These are phyloP conservation scores for Nothobranchius kuhntae DNA, from an alignment of 2,113 vertebrate genomes.

Conservation along the genomic window DNA sequence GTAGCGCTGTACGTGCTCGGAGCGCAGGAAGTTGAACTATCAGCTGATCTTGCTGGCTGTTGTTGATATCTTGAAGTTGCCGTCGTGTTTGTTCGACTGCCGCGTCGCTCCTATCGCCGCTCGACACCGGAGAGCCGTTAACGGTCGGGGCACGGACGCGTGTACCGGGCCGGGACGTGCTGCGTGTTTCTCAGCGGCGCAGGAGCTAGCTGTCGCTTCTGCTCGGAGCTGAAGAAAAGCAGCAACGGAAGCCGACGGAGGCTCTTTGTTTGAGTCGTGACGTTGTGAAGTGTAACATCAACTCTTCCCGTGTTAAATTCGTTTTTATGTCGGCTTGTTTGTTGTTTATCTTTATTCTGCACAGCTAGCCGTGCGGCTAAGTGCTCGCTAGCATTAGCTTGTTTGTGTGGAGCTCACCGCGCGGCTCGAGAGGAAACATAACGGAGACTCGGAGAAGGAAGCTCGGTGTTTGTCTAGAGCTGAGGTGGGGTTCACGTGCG, in stretches of 20 bases:
- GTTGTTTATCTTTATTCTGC: conserved; percentile 45
- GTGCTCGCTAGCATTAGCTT: conserved; percentile 55
- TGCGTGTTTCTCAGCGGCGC: conserved; percentile 6
- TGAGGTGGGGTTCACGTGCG: no score
- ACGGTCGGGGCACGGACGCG: conserved; percentile 27
- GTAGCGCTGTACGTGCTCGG: not conserved
- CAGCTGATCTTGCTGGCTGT: conserved; percentile 81
- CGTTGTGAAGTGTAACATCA: conserved; percentile 23
- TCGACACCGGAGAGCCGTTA: conserved; percentile 39
- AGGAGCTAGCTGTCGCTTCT: conserved; percentile 40
- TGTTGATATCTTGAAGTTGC: conserved; percentile 78
- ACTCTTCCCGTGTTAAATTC: conserved; percentile 7
- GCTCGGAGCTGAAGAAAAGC: conserved; percentile 31
- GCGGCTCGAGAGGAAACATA: conserved; percentile 5
- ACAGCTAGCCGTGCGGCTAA: conserved; percentile 25
- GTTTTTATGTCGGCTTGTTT: not conserved
- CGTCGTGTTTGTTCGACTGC: conserved; percentile 62
- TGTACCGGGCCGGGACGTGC: not conserved
- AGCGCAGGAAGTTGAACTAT: conserved; percentile 76
- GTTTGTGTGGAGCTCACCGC: conserved; percentile 49
- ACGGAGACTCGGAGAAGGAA: not conserved
- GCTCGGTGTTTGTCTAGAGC: no score
- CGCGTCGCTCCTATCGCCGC: conserved; percentile 57
- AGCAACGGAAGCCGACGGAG: conserved; percentile 28
- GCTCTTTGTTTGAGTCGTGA: conserved; percentile 47